phyloP scores from a whole-genome alignment of 2,888 invertebrate genomes.

The Cyaniris semiargus region DNA sequence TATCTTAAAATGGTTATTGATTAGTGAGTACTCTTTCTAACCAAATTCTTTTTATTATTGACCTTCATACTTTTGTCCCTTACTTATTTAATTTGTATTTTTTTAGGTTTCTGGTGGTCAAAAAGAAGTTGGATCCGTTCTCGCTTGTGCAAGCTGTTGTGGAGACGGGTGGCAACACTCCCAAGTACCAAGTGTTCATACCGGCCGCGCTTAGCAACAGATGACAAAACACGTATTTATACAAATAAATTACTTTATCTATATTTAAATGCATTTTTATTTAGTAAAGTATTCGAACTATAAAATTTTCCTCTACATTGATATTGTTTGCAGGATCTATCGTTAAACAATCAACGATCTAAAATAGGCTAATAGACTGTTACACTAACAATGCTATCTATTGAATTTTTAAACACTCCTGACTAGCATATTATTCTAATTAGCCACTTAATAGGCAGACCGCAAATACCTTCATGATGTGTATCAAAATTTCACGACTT shows the following conservation, averaged over 20 bases:
- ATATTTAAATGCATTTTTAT: not conserved
- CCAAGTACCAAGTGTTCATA: conserved; percentile 68
- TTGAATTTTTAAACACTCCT: not conserved
- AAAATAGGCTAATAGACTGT: too few relatives aligned
- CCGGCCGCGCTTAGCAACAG: conserved; percentile 42
- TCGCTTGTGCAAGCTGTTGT: conserved; percentile 58
- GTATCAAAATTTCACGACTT: not conserved
- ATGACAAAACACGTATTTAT: conserved; percentile 30
- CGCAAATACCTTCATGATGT: not conserved
- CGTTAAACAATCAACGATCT: too few relatives aligned
- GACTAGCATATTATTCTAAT: not conserved
- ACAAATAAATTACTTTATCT: conserved; percentile 15
- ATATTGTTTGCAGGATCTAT: too few relatives aligned
- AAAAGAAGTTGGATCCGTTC: conserved; percentile 66
- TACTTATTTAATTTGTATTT: conserved; percentile 30
- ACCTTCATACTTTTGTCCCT: not conserved
- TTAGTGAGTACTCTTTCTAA: not conserved
- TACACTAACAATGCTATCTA: too few relatives aligned
- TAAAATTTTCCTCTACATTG: too few relatives aligned
- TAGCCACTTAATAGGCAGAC: conserved; percentile 6
- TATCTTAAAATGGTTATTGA: too few relatives aligned
- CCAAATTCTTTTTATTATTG: not conserved
- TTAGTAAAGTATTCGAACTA: not conserved
- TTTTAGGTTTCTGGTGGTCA: conserved; percentile 68
- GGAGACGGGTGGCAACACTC: conserved; percentile 63